Evolutionary conservation across 2,797 vertebrate genomes (phyloP).

Genomic region (Gymnodraco acuticeps): DNA sequence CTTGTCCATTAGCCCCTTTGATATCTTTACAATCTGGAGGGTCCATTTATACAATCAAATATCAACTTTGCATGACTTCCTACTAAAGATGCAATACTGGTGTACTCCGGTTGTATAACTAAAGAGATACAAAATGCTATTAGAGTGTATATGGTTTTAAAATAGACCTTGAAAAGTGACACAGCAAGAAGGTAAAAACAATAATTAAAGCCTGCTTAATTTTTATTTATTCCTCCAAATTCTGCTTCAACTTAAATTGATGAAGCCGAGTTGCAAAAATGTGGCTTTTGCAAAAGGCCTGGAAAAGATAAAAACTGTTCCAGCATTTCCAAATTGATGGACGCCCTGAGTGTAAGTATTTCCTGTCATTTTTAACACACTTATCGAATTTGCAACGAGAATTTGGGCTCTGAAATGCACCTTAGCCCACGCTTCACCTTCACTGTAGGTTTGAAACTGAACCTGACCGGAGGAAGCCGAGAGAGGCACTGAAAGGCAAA

Average conservation of each 20-base stretch:
- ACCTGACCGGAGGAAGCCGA: slow-evolving; percentile 45
- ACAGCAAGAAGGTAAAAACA: not conserved
- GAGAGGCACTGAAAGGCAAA: slow-evolving; percentile 46
- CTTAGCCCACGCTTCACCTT: slow-evolving; percentile 27
- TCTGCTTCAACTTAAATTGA: not conserved
- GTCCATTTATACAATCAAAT: not conserved
- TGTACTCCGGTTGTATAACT: not conserved
- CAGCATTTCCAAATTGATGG: not conserved
- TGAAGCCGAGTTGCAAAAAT: slow-evolving; percentile 1
- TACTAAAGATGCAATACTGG: not conserved
- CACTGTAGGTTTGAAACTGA: slow-evolving; percentile 66
- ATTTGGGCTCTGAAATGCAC: slow-evolving; percentile 32
- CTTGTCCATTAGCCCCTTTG: not conserved
- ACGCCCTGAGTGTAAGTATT: not conserved
- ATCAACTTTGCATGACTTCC: not conserved
- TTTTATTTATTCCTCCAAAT: not conserved
- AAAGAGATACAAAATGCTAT: not conserved
- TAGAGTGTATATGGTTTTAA: too few relatives aligned
- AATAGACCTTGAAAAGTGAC: not conserved
- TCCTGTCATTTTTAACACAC: slow-evolving; percentile 41
- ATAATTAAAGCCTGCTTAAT: not conserved
- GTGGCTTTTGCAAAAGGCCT: not conserved
- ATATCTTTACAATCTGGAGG: not conserved
- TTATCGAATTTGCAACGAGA: slow-evolving; percentile 22
- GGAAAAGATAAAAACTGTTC: not conserved